Percentiles rank a stretch among this genome's conserved stretches.
Evolutionary conservation across 2,797 vertebrate species (phyloP).

Genomic region (Holocentrus rufus): DNA sequence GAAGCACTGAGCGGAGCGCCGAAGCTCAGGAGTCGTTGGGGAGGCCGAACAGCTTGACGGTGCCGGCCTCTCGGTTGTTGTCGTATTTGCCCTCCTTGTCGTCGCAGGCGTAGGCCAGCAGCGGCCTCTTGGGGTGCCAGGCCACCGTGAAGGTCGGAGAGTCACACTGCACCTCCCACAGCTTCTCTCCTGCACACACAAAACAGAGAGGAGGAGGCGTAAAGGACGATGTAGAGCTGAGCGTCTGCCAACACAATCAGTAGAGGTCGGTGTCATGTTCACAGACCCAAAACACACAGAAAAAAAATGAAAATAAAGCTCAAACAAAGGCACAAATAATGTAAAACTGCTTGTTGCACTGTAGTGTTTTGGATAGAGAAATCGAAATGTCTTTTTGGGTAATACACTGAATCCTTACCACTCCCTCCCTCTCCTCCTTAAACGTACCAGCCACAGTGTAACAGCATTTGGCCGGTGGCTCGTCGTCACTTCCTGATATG

Average conservation of each 20-base stretch:
- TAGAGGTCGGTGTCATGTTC: too few species aligned
- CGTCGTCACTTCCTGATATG: too few species aligned
- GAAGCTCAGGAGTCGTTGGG: constrained; percentile 90
- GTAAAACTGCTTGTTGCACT: too few species aligned
- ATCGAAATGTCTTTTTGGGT: too few species aligned
- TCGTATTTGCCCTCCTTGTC: constrained; percentile 99
- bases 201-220: not conserved
- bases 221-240: not conserved
- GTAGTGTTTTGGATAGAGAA: too few species aligned
- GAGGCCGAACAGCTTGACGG: constrained; percentile 96
- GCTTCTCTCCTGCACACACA: constrained; percentile 88
- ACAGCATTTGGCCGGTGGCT: too few species aligned
- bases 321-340: too few species aligned
- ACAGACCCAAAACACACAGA: too few species aligned
- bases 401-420: not conserved
- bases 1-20: too few species aligned
- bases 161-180: constrained; percentile 98
- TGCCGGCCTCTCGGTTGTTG: constrained; percentile 95
- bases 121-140: constrained; percentile 95
- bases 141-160: constrained; percentile 98
- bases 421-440: not conserved
- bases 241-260: too few species aligned
- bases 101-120: constrained; percentile 96
- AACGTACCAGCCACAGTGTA: too few species aligned
- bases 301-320: too few species aligned